Percentiles rank a stretch among this genome's conserved stretches.
Evolutionary conservation across 2,113 vertebrate genomes (phyloP).

Genomic region (Muntiacus reevesi): DNA sequence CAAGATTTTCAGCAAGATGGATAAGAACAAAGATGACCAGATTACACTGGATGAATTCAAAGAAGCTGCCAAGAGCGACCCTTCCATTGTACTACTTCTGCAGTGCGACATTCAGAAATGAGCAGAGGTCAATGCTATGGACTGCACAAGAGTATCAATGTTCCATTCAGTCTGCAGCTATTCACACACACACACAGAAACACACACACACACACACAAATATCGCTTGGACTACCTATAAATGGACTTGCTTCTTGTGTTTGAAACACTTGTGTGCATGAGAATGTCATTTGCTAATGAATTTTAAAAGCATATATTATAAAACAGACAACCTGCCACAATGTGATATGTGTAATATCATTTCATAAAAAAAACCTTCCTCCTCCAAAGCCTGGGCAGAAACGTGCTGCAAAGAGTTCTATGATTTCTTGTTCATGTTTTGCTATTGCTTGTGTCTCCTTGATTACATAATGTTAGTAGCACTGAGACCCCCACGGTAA

Average conservation of each 20-base stretch:
- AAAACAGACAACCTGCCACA: constrained; percentile 90
- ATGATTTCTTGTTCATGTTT: constrained; percentile 94
- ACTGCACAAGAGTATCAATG: constrained; percentile 95
- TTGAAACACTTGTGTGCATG: constrained; percentile 99
- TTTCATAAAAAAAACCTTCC: constrained; percentile 85
- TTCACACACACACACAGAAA: constrained; percentile 81
- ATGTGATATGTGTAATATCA: constrained; percentile 94
- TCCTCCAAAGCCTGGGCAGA: constrained; percentile 91
- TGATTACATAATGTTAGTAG: constrained; percentile 87
- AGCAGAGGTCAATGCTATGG: constrained; percentile 81
- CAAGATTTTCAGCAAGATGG: constrained; percentile 99
- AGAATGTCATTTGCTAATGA: constrained; percentile 99
- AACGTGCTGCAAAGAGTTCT: constrained; percentile 88
- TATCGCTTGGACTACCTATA: constrained; percentile 98
- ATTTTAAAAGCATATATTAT: constrained; percentile 91
- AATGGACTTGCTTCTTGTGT: constrained; percentile 99
- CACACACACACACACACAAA: constrained; percentile 80
- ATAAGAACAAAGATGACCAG: constrained; percentile 99
- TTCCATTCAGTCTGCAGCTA: constrained; percentile 99
- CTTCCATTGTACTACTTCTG: constrained; percentile 99
- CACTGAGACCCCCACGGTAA: constrained; percentile 85
- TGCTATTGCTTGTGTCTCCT: constrained; percentile 94
- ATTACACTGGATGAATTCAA: constrained; percentile 99
- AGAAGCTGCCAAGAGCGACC: constrained; percentile 98
- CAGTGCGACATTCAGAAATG: constrained; percentile 99